Evolutionary conservation across 2,113 vertebrate species (phyloP).

Genomic region (Alexandromys fortis): DNA sequence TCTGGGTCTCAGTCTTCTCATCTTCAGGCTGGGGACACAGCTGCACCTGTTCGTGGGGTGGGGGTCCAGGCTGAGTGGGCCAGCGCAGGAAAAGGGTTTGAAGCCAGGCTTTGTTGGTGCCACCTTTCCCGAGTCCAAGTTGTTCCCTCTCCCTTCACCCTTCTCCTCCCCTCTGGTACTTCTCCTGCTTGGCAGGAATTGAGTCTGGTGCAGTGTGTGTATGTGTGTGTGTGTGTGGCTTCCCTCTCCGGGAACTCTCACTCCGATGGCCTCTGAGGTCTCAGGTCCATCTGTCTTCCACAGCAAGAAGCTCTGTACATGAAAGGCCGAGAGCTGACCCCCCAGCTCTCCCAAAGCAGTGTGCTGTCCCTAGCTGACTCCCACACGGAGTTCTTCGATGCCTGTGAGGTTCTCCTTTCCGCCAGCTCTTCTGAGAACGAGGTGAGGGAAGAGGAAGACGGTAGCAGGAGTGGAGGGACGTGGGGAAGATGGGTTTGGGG

Average conservation of each 20-base stretch:
- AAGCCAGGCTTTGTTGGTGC: neutral
- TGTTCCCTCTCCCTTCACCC: rapidly evolving
- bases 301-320: constrained; percentile 81
- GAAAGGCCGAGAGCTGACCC: constrained; percentile 84
- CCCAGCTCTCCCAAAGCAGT: constrained; percentile 84
- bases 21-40: neutral
- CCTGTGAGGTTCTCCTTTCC: constrained; percentile 91
- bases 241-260: neutral
- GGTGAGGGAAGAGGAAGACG: constrained; percentile 70
- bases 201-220: too few species aligned
- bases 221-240: rapidly evolving
- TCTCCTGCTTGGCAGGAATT: neutral
- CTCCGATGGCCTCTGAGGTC: neutral
- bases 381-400: constrained; percentile 94
- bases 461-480: neutral
- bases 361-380: constrained; percentile 92
- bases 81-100: neutral
- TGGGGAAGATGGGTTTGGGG: neutral
- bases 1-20: neutral
- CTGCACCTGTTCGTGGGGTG: neutral
- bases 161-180: neutral
- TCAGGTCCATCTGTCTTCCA: neutral
- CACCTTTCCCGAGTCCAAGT: neutral
- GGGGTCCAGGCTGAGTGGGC: neutral
- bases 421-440: constrained; percentile 94